Evolutionary conservation across 2,113 vertebrate genomes (phyloP).

Genomic region (Microtus richardsoni): DNA sequence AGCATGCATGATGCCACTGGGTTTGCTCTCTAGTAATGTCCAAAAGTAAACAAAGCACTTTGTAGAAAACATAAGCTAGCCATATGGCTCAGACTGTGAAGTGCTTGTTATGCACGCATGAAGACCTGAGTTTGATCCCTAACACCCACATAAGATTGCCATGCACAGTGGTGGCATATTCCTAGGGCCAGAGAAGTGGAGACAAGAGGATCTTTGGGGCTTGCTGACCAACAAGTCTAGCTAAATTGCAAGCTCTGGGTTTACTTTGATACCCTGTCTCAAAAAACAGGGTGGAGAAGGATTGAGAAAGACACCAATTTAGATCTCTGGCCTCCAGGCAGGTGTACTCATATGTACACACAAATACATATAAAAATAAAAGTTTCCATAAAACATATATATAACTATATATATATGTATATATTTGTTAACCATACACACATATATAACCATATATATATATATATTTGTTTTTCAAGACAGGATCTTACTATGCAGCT

Average conservation of each 20-base stretch:
- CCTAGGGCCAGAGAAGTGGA: background rate
- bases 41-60: constrained; percentile 7
- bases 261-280: background rate
- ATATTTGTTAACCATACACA: background rate
- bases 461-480: background rate
- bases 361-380: background rate
- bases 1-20: background rate
- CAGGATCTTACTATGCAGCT: background rate
- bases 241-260: background rate
- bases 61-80: background rate
- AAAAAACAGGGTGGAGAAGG: background rate
- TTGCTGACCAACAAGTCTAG: background rate
- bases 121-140: background rate
- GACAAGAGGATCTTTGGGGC: background rate
- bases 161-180: background rate
- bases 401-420: too few species aligned
- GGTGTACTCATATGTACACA: background rate
- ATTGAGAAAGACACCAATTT: background rate
- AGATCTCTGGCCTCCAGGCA: background rate
- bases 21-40: background rate
- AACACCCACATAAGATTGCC: background rate
- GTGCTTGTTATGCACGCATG: background rate
- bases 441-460: background rate
- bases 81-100: background rate
- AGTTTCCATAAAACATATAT: constrained; percentile 15